Base-by-base conservation (phyloP, 2,888 invertebrate species). In the Cotesia congregata region DNA sequence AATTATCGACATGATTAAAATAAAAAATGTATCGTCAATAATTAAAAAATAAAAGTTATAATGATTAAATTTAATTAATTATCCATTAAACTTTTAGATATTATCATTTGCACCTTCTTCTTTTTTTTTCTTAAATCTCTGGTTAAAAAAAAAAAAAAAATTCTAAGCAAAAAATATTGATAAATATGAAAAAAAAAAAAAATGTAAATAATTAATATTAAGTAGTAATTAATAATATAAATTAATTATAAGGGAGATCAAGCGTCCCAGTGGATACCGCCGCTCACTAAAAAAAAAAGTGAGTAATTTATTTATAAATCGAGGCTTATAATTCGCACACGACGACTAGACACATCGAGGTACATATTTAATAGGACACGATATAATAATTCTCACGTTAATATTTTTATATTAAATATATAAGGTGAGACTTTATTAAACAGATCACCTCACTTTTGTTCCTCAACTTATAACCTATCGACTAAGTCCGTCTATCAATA, bases 271-370 rank as follows among this genome's bases (percentile, higher is more conserved):
- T 17, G 15, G 62, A 50, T 67, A 38, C 38, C 12, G 30, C 67
- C n/a, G 30, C 67, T 67, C 67, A 67, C 67, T 38, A 38, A 38
- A n/a, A 39, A n/a, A 20, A 39, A 64, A 17, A 60, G 17, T 17
- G 61, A 38, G 30, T 65, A 20, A 65, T n/a, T 71, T 61, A 1
- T 61, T 71, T 74, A 64, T 74, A 59, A 30, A 75, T 74, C 67
- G 64, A 68, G 50, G 72, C 61, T 75, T 68, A 9, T 39, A 50
- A 64, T 75, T 77, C 79, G 77, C 77, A 80, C 80, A 81, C 85
- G 85, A 84, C 84, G 88, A 89, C 88, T 89, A 88, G 88, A 89
- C 87, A 88, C 86, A 86, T 83, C 77, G 87, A 88, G 86, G 85
- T 88, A 88, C 88, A 87, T 86, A 86, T 87, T 50, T 87, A 86